Base-by-base conservation (phyloP, 2,888 invertebrate species). In the Netelia inedita region DNA sequence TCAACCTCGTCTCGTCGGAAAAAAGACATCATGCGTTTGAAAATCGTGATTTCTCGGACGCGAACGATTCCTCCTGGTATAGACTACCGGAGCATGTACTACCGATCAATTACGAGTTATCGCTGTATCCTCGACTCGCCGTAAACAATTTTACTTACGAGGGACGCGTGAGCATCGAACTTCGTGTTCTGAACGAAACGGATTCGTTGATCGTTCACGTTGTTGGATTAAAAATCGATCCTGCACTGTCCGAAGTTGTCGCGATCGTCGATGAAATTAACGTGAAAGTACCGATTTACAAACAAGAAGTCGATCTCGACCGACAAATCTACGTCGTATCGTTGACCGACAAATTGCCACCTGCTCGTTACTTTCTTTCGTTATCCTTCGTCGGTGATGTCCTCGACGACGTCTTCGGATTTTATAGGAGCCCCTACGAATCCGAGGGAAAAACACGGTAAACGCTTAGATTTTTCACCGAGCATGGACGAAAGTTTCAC, bases 361-460 rank as follows among this genome's bases (percentile, higher is more conserved):
- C 86, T 1, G 90, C 88, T 3, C 79, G 79, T 6, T 96, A 96
- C 89, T 89, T 89, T 0, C 84, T 96, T 59, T 93, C 90, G 35
- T 94, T 96, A 84, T 87, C 90, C 0, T 96, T 95, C 87, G 91
- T 90, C 0, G 96, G 95, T 0, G 91, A 92, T 2, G 95, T 96
- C 79, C 95, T 95, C 50, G 94, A 94, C 19, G 95, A 96, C 57
- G 94, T 96, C 91, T 95, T 95, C 79, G 97, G 97, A 19, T 94
- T 97, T 35, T 96, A 96, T 87, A 93, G 95, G 53, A 95, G 96
- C 43, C 94, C 94, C 0, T 95, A 95, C 79, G 90, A 92, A 76
- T 89, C 95, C 82, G 92, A 94, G 59, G 94, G 94, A 1, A 93
- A 94, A 74, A 94, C 92, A 85, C 95, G 95, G 95, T 95, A 94